Conservation (phyloP, 2,888 invertebrate genomes). For the Scaptomyza flava region DNA sequence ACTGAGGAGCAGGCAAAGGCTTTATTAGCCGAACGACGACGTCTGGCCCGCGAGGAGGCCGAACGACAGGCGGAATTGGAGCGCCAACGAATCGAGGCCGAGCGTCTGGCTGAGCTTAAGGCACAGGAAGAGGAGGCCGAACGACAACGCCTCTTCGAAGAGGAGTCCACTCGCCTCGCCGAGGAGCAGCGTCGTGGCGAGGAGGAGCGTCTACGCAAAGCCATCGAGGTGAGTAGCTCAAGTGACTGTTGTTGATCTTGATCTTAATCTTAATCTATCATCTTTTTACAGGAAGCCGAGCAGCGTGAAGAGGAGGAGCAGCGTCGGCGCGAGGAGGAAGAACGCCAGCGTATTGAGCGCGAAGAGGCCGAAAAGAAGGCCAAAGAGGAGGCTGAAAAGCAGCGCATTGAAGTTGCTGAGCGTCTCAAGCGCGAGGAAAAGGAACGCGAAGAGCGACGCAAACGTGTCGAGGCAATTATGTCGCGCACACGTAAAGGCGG, state of each 20-base stretch:
- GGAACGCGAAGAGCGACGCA: constrained; percentile 94
- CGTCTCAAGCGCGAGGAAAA: constrained; percentile 93
- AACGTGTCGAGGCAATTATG: constrained; percentile 97
- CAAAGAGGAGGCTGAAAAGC: constrained; percentile 93
- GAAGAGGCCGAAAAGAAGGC: constrained; percentile 92
- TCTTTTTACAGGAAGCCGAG: constrained; percentile 87
- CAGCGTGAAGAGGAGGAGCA: constrained; percentile 92
- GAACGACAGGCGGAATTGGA: constrained; percentile 95
- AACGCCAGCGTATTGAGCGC: constrained; percentile 87
- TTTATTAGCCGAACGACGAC: constrained; percentile 94
- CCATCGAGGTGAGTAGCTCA: constrained; percentile 87
- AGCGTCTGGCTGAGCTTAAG: constrained; percentile 90
- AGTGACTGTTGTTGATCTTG: background rate
- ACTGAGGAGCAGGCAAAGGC: constrained; percentile 97
- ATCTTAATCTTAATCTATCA: background rate
- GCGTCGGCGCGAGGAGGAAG: constrained; percentile 88
- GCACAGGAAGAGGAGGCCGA: constrained; percentile 91
- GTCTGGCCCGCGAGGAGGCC: constrained; percentile 95
- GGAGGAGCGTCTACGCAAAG: constrained; percentile 93
- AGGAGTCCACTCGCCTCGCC: constrained; percentile 91
- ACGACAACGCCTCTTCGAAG: constrained; percentile 91
- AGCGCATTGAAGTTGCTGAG: constrained; percentile 93
- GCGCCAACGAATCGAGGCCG: constrained; percentile 89
- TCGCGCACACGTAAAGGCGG: constrained; percentile 89
- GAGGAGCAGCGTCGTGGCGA: constrained; percentile 92